A percentile compares a stretch with the other conserved stretches of the same genome.
Conservation (phyloP, 1,140 invertebrate species). For the Ceratosolen fusciceps region DNA sequence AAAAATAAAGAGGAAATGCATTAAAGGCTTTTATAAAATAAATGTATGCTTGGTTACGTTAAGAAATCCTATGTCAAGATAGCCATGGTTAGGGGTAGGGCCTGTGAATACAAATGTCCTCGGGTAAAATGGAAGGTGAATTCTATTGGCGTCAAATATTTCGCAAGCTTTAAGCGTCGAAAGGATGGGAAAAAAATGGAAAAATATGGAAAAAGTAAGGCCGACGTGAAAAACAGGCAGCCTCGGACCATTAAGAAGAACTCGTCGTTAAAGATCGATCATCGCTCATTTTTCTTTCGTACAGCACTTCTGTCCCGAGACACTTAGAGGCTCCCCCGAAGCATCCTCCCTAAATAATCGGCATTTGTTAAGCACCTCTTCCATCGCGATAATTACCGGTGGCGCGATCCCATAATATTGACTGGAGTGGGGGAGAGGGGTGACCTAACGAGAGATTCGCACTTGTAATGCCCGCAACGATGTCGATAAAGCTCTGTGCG, state of each 20-base stretch:
- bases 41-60: not conserved
- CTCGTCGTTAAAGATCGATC: conserved; percentile 29
- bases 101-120: not conserved
- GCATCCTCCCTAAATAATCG: not conserved
- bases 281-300: conserved; percentile 27
- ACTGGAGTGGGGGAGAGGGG: not conserved
- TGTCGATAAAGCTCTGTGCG: conserved; percentile 11
- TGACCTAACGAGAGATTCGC: conserved; percentile 22
- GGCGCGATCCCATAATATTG: conserved; percentile 1
- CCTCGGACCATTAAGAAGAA: not conserved
- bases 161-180: not conserved
- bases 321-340: not conserved
- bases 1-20: not conserved
- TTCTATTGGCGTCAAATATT: conserved; percentile 1
- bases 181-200: no score
- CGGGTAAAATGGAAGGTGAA: not conserved
- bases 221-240: not conserved
- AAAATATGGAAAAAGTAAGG: not conserved
- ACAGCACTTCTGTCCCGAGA: not conserved
- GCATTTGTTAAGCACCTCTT: conserved; percentile 38
- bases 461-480: conserved; percentile 1
- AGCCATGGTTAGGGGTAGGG: no score
- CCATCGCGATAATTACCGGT: conserved; percentile 38
- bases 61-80: not conserved
- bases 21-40: not conserved